phyloP scores from a whole-genome alignment of 2,888 invertebrate species.

The Sicus ferrugineus region DNA sequence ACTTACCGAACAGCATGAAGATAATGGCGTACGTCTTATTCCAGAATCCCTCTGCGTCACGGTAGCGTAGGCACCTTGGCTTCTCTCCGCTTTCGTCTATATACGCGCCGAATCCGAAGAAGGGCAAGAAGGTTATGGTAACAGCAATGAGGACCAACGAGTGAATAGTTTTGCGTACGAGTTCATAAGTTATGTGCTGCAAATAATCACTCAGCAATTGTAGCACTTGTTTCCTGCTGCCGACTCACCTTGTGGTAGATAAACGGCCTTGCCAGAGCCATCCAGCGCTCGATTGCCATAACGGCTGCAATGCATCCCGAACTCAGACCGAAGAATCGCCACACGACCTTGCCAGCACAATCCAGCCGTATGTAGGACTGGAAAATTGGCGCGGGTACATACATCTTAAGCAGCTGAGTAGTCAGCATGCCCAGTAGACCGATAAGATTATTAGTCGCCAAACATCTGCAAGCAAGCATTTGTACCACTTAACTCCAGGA shows the following conservation, averaged over 20 bases:
- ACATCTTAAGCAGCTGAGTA: conserved; percentile 70
- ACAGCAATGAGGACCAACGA: conserved; percentile 75
- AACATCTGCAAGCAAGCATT: conserved; percentile 66
- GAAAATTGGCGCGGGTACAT: conserved; percentile 57
- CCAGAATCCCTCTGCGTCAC: conserved; percentile 71
- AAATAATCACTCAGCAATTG: neutral
- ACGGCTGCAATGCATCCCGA: conserved; percentile 88
- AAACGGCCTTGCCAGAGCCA: conserved; percentile 86
- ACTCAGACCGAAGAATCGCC: conserved; percentile 84
- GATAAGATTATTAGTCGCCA: conserved; percentile 81
- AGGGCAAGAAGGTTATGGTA: conserved; percentile 77
- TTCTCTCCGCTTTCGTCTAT: conserved; percentile 66
- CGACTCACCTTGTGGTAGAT: conserved; percentile 81
- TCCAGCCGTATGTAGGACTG: conserved; percentile 54
- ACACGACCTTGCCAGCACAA: conserved; percentile 70
- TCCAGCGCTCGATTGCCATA: conserved; percentile 87
- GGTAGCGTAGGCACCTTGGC: conserved; percentile 73
- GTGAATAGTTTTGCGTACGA: conserved; percentile 76
- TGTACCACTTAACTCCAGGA: too few species aligned
- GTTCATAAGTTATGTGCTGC: conserved; percentile 82
- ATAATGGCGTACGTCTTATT: conserved; percentile 80
- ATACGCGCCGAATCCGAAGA: conserved; percentile 78
- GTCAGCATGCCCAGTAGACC: conserved; percentile 81
- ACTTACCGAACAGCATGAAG: conserved; percentile 78
- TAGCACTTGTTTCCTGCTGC: neutral